These are phyloP conservation scores for Teleiodes luculella DNA, from an alignment of 2,888 invertebrate genomes.

Conservation along the genomic window DNA sequence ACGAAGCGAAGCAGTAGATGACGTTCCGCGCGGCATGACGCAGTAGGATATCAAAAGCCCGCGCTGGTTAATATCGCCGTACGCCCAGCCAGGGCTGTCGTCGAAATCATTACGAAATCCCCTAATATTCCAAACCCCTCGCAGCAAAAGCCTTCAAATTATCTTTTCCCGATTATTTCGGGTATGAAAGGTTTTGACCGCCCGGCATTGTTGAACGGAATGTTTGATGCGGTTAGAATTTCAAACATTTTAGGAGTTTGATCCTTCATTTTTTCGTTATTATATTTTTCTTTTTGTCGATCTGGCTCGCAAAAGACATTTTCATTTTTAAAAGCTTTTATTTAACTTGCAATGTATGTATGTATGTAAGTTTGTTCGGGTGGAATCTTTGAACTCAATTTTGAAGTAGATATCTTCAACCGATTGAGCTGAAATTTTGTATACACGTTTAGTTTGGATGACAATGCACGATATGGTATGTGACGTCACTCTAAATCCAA, in stretches of 20 bases:
- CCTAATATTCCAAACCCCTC: not conserved
- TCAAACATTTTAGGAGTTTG: not conserved
- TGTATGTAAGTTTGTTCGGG: too few species aligned
- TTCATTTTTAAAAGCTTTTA: too few species aligned
- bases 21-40: conserved; percentile 9
- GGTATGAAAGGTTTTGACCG: not conserved
- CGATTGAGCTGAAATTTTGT: too few species aligned
- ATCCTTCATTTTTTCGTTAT: not conserved
- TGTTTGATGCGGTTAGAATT: not conserved
- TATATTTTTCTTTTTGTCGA: not conserved
- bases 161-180: not conserved
- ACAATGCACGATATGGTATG: too few species aligned
- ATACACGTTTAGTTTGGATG: too few species aligned
- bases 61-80: conserved; percentile 61
- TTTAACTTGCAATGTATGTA: too few species aligned
- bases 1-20: not conserved
- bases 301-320: too few species aligned
- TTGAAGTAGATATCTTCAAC: too few species aligned
- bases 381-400: too few species aligned
- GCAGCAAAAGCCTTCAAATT: not conserved
- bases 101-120: not conserved
- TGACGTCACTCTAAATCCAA: too few species aligned
- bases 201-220: not conserved
- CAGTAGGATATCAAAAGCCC: conserved; percentile 45
- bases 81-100: conserved; percentile 3